Base-by-base conservation (phyloP, 1,140 invertebrate species). In the Linepithema humile region DNA sequence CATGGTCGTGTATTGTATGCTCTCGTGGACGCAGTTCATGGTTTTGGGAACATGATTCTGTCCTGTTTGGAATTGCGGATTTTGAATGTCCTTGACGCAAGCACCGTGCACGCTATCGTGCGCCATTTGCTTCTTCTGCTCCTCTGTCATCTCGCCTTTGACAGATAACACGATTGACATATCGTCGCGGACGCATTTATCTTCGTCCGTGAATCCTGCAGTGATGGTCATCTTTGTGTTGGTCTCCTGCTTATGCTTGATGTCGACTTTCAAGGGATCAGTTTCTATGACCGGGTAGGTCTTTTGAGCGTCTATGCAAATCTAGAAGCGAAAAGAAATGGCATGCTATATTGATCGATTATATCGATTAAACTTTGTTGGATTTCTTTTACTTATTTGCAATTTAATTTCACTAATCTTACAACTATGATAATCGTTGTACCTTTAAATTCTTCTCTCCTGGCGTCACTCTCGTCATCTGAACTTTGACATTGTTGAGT, bases 241-340 rank as follows among this genome's bases (percentile, higher is more conserved):
- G 12, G 92, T 89, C 35, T 91, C 87, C 32, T 93, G 86, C 29
- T 91, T 87, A n/a, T n/a, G n/a, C 1, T 82, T 88, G 1, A 12
- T 50, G 0, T 53, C 67, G 7, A 86, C 9, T 29, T 80, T 80
- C 7, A 85, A 3, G 83, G 77, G 29, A 80, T 92, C 89, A 0
- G 6, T 23, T 0, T 64, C 64, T 0, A 72, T 1, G 5, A 72
- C n/a, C 5, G 91, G 84, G 82, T 92, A 94, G 12, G 67, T 89
- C 35, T 93, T 91, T 3, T 86, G 85, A 1, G 82, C 92, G 43
- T 93, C 91, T 10, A 94, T 40, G 75, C 93, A 94, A 62, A 95
- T 90, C 88, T 94, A 85, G 32, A 77, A 73, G 1, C 3, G 55
- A 7, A 62, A 73, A 3, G 5, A 1, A 64, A 45, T 32, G 17